Conservation (phyloP, 2,888 invertebrate genomes). For the Ephialtes manifestator region DNA sequence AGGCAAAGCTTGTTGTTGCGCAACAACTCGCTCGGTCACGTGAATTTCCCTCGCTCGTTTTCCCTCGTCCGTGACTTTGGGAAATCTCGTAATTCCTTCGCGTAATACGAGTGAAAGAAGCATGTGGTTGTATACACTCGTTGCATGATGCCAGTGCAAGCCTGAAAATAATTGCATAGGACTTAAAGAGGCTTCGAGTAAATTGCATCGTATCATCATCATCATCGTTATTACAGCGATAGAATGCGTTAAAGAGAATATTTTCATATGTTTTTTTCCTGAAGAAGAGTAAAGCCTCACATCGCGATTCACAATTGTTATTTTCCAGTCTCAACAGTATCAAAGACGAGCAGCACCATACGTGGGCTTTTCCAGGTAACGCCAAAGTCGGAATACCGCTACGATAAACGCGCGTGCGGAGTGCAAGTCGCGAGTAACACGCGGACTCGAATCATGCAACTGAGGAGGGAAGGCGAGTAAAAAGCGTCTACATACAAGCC, state of each 20-base stretch:
- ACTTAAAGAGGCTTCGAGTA: conserved; percentile 39
- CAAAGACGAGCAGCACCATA: conserved; percentile 20
- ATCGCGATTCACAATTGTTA: conserved; percentile 5
- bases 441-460: conserved; percentile 24
- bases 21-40: conserved; percentile 47
- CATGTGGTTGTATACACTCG: conserved; percentile 5
- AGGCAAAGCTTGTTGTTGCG: conserved; percentile 60
- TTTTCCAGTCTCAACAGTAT: conserved; percentile 28
- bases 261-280: conserved; percentile 29
- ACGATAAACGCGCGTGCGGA: conserved; percentile 58
- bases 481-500: conserved; percentile 5
- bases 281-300: neutral
- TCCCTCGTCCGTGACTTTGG: conserved; percentile 67
- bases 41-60: conserved; percentile 63
- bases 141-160: neutral
- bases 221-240: conserved; percentile 33
- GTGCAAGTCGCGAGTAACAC: conserved; percentile 47
- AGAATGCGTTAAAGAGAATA: conserved; percentile 16
- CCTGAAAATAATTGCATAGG: conserved; percentile 23
- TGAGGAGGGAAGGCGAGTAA: conserved; percentile 58
- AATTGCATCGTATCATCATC: conserved; percentile 33
- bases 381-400: conserved; percentile 70
- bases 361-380: conserved; percentile 62
- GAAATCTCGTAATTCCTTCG: conserved; percentile 61
- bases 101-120: conserved; percentile 39